phyloP scores from a whole-genome alignment of 2,797 vertebrate species.

The Lepilemur ruficaudatus region DNA sequence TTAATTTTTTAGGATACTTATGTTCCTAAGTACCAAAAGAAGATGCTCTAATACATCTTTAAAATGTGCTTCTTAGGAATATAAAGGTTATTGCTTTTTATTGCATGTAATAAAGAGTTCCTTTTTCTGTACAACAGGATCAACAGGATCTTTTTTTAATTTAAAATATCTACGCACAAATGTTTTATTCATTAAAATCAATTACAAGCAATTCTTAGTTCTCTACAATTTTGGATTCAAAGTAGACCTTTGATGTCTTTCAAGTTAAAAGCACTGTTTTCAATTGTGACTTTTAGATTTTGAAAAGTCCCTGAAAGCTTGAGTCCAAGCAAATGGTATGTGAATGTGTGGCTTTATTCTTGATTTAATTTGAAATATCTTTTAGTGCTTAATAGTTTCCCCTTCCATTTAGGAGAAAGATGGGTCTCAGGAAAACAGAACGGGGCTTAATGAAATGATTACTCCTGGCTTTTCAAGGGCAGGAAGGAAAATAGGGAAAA shows the following conservation, averaged over 20 bases:
- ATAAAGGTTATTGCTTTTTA: not conserved
- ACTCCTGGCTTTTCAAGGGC: not conserved
- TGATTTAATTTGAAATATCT: not conserved
- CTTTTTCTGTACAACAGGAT: not conserved
- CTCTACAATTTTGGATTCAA: not conserved
- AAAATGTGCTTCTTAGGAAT: not conserved
- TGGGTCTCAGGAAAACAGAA: not conserved
- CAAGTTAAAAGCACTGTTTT: slow-evolving; percentile 26
- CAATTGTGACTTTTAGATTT: not conserved
- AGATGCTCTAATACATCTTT: slow-evolving; percentile 9
- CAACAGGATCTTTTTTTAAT: not conserved
- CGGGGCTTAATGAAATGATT: not conserved
- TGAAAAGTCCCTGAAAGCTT: not conserved
- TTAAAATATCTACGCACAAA: slow-evolving; percentile 16
- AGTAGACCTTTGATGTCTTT: slow-evolving; percentile 49
- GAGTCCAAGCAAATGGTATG: not conserved
- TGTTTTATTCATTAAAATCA: slow-evolving; percentile 57
- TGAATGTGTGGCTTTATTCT: slow-evolving; percentile 35
- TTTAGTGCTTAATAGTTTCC: not conserved
- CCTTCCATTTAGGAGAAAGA: not conserved
- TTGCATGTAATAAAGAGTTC: not conserved
- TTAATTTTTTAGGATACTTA: not conserved
- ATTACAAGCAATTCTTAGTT: slow-evolving; percentile 41
- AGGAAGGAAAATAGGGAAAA: not conserved
- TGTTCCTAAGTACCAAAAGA: not conserved